A percentile compares a stretch with the other conserved stretches of the same genome.
Conservation (phyloP, 2,113 vertebrate genomes). For the Dicerorhinus sumatrensis region DNA sequence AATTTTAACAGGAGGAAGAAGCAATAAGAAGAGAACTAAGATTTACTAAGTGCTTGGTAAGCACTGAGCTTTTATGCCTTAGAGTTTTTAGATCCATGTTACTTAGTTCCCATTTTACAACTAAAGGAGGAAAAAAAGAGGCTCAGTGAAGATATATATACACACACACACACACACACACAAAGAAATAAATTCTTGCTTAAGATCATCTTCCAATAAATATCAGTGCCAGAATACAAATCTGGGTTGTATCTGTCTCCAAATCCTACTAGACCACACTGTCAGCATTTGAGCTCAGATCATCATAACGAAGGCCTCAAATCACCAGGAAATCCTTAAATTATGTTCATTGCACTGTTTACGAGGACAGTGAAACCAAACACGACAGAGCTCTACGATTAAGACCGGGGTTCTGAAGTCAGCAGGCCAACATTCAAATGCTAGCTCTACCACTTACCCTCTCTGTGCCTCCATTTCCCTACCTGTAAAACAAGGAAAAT, state of each 20-base stretch:
- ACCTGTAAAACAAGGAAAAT: neutral
- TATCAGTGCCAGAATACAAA: neutral
- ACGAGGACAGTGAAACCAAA: neutral
- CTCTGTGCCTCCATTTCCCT: neutral
- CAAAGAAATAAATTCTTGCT: neutral
- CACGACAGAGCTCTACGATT: neutral
- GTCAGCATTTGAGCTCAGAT: neutral
- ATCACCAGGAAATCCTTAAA: neutral
- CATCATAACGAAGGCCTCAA: neutral
- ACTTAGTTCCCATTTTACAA: conserved; percentile 27
- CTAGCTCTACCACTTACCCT: neutral
- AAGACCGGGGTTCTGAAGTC: neutral
- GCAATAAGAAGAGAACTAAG: neutral
- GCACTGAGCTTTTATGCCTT: neutral
- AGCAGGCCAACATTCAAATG: neutral
- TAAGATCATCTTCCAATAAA: conserved; percentile 10
- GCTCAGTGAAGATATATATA: neutral
- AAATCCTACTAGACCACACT: neutral
- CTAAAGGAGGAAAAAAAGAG: neutral
- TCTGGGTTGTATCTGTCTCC: neutral
- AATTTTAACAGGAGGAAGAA: neutral
- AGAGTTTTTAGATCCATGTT: neutral
- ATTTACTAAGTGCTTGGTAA: neutral
- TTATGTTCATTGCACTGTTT: neutral
- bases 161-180: neutral